Base-by-base conservation (phyloP, 2,888 invertebrate species). In the Lasioglossum calceatum region DNA sequence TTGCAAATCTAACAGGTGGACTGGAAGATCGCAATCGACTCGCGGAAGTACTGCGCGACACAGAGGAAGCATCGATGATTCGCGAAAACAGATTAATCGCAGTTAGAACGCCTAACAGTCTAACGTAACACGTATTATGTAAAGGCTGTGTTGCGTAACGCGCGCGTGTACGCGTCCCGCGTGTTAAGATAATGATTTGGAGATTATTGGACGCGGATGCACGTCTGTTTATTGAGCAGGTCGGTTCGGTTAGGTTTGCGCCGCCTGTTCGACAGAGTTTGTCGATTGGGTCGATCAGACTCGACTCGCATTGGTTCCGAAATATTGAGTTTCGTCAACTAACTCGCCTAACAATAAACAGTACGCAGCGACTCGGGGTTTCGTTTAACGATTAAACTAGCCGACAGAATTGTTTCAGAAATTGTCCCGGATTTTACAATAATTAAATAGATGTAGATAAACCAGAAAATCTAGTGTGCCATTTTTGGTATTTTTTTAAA, bases 151-250 rank as follows among this genome's bases (percentile, higher is more conserved):
- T 85, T 85, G 76, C 85, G 84, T 79, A 84, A 85, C 50, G 36
- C 32, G 84, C 54, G 73, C 82, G 67, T 77, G 36, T 71, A 81
- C 73, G 76, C 81, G 81, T 44, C 50, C 77, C 82, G 83, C 85
- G 75, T 72, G 84, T 64, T 27, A 72, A 76, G 85, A 84, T 85
- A 85, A 83, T 83, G 83, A 79, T 85, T 85, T 54, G 84, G 36
- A 72, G 79, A 85, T 85, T 72, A 79, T 72, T 72, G 58, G 61
- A 32, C 73, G n/a, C 32, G 47, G 73, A 47, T 64, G 73, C 79
- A 36, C 73, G 78, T 71, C 77, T 47, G 50, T 78, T 78, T 71
- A 71, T 78, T 71, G 70, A 42, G 70, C 71, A 71, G 71, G 70
- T 70, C 71, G 70, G 54, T 78, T 50, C 71, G 54, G 70, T 78